Percentiles rank a stretch among this genome's conserved stretches.
These are phyloP conservation scores for Aphaenogaster rudis DNA, from an alignment of 1,140 invertebrate species.

Conservation along the genomic window DNA sequence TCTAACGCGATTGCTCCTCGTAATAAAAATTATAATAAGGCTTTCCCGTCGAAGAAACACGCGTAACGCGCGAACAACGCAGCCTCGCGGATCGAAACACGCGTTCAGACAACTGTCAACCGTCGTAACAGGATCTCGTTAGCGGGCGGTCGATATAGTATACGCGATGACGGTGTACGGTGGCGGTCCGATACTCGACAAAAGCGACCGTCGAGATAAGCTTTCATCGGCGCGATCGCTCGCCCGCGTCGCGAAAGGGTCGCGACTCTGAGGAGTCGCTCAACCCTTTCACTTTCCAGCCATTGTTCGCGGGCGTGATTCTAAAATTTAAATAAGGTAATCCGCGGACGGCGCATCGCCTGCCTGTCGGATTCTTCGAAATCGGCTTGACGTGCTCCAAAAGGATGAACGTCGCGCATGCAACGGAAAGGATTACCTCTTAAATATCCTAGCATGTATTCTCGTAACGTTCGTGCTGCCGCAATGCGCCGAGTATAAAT, in stretches of 20 bases:
- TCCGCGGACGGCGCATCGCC: not conserved
- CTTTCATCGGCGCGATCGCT: conserved; percentile 58
- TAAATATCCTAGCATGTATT: not conserved
- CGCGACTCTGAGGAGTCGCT: conserved; percentile 1
- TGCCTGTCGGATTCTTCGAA: no score
- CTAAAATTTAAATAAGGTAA: conserved; percentile 8
- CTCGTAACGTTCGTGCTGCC: not conserved
- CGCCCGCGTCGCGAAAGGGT: conserved; percentile 10
- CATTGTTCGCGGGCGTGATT: not conserved
- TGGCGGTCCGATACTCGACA: conserved; percentile 59
- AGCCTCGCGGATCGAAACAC: conserved; percentile 18
- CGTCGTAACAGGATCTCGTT: conserved; percentile 70
- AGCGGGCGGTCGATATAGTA: conserved; percentile 56
- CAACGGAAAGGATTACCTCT: not conserved
- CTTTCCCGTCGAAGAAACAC: not conserved
- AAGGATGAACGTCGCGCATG: not conserved
- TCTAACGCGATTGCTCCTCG: not conserved
- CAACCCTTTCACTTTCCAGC: conserved; percentile 33
- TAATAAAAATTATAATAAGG: not conserved
- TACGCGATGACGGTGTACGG: conserved; percentile 45
- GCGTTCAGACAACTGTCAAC: conserved; percentile 11
- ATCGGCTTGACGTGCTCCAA: not conserved
- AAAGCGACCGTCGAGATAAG: conserved; percentile 59
- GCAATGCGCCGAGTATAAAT: not conserved
- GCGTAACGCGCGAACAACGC: not conserved